Evolutionary conservation across 2,888 invertebrate genomes (phyloP), one percentile per base, ranked within the genome.

Genomic region (Agriopis leucophaearia): DNA sequence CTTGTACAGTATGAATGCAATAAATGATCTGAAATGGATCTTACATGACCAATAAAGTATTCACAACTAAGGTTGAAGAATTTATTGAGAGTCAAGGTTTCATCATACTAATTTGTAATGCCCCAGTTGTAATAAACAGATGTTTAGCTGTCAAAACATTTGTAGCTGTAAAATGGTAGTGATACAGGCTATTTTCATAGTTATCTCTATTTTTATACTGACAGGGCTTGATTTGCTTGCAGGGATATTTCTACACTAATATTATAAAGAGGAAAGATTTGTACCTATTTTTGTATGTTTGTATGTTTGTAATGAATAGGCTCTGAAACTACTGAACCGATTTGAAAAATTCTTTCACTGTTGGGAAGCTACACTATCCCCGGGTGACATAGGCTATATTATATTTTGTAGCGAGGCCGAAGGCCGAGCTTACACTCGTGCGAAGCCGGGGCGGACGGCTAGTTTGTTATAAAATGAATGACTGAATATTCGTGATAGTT

Each of bases 131-230:
- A 18, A 42, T 55, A 60, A 35, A 36, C 54, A 59, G 27, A 55
- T 36, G 48, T 18, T 55, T 9, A 15, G 45, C 64, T 38, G 61
- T 63, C 62, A 63, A 67, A 63, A 63, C 63, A 63, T 54, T 42
- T 12, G 15, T 16, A 44, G 44, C 55, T 38, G 50, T 66, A 61
- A 56, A 56, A 36, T 15, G 35, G 1, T 38, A 54, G 54, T 61
- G 56, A 66, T 66, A 60, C 48, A 35, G 52, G 15, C 50, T 66
- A 36, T 60, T 66, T 59, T 36, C 9, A 55, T n/a, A 38, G 13
- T 42, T 55, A 13, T 27, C 9, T 55, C 50, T 56, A 50, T 61
- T 61, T 50, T n/a, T 56, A 47, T 40, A 42, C 35, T 35, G 12
- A 42, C 42, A 48, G 40, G 40, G 40, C n/a, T 42, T 42, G 50